These are phyloP conservation scores for Porites evermanni DNA, from an alignment of 92 coral and sea anemone genomes.

Conservation along the genomic window DNA sequence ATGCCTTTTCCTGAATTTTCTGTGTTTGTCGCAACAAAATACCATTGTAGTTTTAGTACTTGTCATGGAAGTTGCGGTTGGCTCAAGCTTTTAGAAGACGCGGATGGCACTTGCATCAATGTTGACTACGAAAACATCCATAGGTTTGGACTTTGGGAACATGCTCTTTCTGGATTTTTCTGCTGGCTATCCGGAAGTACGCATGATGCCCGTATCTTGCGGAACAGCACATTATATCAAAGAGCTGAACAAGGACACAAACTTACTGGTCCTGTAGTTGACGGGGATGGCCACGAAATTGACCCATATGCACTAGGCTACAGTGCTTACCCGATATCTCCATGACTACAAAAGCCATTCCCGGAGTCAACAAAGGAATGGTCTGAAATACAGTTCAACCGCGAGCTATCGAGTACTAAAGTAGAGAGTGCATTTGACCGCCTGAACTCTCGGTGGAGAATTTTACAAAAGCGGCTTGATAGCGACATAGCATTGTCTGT, in stretches of 20 bases:
- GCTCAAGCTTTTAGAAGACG: too few species aligned
- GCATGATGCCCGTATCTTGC: conserved; percentile 55
- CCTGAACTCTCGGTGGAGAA: conserved; percentile 34
- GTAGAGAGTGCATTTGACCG: conserved; percentile 30
- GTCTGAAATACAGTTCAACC: conserved; percentile 25
- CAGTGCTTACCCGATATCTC: conserved; percentile 64
- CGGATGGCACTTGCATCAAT: neutral
- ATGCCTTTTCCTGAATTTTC: neutral
- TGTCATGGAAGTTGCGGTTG: neutral
- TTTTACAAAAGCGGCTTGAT: conserved; percentile 31
- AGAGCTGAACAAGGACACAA: conserved; percentile 51
- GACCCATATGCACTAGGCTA: conserved; percentile 53
- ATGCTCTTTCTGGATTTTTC: conserved; percentile 45
- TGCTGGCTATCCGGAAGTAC: conserved; percentile 50
- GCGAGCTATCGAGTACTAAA: conserved; percentile 19
- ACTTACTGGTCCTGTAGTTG: conserved; percentile 43
- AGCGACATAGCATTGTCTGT: conserved; percentile 39
- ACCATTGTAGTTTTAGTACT: neutral
- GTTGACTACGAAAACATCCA: neutral
- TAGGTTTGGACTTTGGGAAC: conserved; percentile 1
- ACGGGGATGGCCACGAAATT: conserved; percentile 29
- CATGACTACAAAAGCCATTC: conserved; percentile 47
- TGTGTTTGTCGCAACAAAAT: neutral
- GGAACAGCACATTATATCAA: conserved; percentile 45
- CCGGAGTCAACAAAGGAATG: conserved; percentile 27